Evolutionary conservation across 2,113 vertebrate genomes (phyloP).

Genomic region (Sminthopsis crassicaudata): DNA sequence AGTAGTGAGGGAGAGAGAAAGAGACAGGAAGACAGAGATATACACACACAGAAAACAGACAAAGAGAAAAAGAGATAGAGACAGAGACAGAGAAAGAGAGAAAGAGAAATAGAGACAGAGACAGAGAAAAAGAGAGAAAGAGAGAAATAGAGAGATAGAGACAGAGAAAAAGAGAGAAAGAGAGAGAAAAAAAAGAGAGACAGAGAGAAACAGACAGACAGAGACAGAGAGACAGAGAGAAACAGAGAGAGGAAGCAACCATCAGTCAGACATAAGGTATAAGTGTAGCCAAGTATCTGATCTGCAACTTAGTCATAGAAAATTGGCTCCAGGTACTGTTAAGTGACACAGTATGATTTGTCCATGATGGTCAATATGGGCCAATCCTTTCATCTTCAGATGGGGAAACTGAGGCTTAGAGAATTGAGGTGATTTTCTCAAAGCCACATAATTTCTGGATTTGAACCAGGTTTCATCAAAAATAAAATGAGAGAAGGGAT

Average conservation of each 20-base stretch:
- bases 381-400: background rate
- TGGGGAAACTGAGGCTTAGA: background rate
- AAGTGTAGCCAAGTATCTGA: background rate
- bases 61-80: too few species aligned
- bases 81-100: too few species aligned
- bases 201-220: too few species aligned
- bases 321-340: background rate
- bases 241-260: background rate
- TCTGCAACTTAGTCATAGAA: background rate
- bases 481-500: background rate
- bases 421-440: background rate
- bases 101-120: too few species aligned
- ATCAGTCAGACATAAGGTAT: background rate
- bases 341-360: background rate
- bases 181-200: too few species aligned
- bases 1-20: too few species aligned
- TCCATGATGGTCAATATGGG: background rate
- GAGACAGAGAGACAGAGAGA: too few species aligned
- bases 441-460: background rate
- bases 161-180: too few species aligned
- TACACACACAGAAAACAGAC: too few species aligned
- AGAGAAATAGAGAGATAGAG: too few species aligned
- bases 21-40: too few species aligned
- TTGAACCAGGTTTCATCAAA: background rate
- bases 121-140: background rate